Conservation (phyloP, 2,888 invertebrate species). For the Melanostoma scalare region DNA sequence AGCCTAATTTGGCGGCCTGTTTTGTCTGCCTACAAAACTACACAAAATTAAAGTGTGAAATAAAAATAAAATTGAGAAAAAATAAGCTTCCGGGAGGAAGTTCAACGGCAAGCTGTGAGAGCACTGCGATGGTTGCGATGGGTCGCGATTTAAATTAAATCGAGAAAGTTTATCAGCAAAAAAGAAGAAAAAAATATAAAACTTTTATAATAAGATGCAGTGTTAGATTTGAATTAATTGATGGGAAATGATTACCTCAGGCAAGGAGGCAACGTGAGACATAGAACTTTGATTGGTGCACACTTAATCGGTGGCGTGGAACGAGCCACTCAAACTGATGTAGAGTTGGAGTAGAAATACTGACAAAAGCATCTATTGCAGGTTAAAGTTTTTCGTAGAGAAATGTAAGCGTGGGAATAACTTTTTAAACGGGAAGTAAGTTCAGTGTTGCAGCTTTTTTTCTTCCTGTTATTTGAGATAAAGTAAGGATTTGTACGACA, state of each 20-base stretch:
- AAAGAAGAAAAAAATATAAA: neutral
- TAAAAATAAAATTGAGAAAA: slow-evolving; percentile 2
- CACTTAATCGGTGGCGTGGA: too few relatives aligned
- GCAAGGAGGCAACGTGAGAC: slow-evolving; percentile 17
- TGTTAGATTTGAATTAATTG: slow-evolving; percentile 42
- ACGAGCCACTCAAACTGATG: too few relatives aligned
- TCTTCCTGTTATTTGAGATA: too few relatives aligned
- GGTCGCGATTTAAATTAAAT: slow-evolving; percentile 49
- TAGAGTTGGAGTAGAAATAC: too few relatives aligned
- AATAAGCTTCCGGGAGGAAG: neutral
- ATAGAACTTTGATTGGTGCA: slow-evolving; percentile 8
- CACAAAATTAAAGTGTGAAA: slow-evolving; percentile 6
- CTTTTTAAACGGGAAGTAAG: too few relatives aligned
- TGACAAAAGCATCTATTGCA: too few relatives aligned
- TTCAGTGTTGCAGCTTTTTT: too few relatives aligned
- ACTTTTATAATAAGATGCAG: slow-evolving; percentile 56
- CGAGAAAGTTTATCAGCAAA: slow-evolving; percentile 21
- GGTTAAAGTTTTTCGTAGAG: too few relatives aligned
- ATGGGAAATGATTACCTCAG: neutral
- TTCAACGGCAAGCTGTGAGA: neutral
- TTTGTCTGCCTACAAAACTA: neutral
- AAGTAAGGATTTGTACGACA: too few relatives aligned
- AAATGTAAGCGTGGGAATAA: too few relatives aligned
- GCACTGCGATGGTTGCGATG: slow-evolving; percentile 9
- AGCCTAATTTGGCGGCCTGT: neutral